Evolutionary conservation across 2,113 vertebrate genomes (phyloP).

Genomic region (Cynoglossus semilaevis): DNA sequence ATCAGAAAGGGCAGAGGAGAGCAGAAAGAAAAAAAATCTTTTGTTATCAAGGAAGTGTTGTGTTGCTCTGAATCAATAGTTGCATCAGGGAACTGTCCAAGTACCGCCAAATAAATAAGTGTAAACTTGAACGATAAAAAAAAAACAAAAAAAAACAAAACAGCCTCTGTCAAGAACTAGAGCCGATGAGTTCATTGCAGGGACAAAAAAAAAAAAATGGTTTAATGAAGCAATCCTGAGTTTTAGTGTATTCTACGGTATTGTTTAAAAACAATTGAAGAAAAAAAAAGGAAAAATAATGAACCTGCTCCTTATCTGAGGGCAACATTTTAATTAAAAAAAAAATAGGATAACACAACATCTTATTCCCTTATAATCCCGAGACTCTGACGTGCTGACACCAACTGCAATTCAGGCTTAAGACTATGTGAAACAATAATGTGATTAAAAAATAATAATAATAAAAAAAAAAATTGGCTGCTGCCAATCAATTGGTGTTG

Average conservation of each 20-base stretch:
- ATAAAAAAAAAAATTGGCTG: slow-evolving; percentile 4
- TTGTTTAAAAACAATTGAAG: slow-evolving; percentile 5
- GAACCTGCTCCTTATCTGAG: slow-evolving; percentile 44
- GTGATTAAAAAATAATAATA: no score
- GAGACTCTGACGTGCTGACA: no score
- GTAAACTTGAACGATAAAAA: neutral
- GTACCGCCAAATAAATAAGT: neutral
- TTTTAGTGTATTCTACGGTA: slow-evolving; percentile 29
- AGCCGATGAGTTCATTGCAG: slow-evolving; percentile 20
- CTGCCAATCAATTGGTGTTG: slow-evolving; percentile 59
- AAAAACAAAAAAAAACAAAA: neutral
- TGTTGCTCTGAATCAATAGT: no score
- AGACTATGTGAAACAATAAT: no score
- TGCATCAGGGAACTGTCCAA: no score
- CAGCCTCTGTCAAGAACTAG: neutral
- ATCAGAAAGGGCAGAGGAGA: no score
- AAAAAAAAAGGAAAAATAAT: slow-evolving; percentile 49
- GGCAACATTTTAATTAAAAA: slow-evolving; percentile 48
- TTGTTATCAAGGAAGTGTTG: no score
- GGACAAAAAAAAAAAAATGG: slow-evolving; percentile 35
- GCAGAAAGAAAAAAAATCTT: no score
- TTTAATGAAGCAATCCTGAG: slow-evolving; percentile 52
- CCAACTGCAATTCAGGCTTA: no score
- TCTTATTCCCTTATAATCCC: no score
- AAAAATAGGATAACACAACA: slow-evolving; percentile 34